Conservation (phyloP, 2,113 vertebrate species). For the Euleptes europaea region DNA sequence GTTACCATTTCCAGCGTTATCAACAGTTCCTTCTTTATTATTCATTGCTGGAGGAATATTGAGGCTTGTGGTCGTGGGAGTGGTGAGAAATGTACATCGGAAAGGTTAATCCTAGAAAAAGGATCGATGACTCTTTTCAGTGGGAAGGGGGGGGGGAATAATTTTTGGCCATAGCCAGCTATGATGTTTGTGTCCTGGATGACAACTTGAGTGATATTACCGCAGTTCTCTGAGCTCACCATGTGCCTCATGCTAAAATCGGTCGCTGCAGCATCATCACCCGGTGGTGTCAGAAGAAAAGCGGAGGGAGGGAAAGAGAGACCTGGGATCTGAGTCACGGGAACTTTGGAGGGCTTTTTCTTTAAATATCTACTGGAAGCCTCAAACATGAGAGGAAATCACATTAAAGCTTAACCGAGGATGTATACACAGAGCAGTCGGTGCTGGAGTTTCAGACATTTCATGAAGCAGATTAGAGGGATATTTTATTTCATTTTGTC, state of each 20-base stretch:
- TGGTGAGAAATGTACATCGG: constrained; percentile 51
- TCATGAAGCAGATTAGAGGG: rapidly evolving
- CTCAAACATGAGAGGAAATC: constrained; percentile 14
- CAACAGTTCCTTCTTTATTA: constrained; percentile 62
- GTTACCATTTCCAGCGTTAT: constrained; percentile 51
- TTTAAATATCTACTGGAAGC: rapidly evolving
- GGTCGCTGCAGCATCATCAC: background rate
- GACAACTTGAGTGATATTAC: constrained; percentile 41
- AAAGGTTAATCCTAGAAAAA: constrained; percentile 54
- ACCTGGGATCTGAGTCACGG: background rate
- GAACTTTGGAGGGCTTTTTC: background rate
- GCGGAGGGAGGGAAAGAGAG: background rate
- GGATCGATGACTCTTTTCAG: constrained; percentile 60
- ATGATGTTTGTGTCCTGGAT: constrained; percentile 24
- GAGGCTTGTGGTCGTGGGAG: constrained; percentile 20
- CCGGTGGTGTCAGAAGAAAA: background rate
- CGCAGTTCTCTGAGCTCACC: rapidly evolving
- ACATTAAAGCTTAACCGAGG: background rate
- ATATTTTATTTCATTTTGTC: rapidly evolving
- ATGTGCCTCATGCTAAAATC: background rate
- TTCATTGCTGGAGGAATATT: constrained; percentile 9
- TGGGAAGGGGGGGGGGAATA: constrained; percentile 46
- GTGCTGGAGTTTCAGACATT: background rate
- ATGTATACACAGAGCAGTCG: rapidly evolving
- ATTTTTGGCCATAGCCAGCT: constrained; percentile 11